phyloP scores from a whole-genome alignment of 2,113 vertebrate genomes.

The Oxyura jamaicensis region DNA sequence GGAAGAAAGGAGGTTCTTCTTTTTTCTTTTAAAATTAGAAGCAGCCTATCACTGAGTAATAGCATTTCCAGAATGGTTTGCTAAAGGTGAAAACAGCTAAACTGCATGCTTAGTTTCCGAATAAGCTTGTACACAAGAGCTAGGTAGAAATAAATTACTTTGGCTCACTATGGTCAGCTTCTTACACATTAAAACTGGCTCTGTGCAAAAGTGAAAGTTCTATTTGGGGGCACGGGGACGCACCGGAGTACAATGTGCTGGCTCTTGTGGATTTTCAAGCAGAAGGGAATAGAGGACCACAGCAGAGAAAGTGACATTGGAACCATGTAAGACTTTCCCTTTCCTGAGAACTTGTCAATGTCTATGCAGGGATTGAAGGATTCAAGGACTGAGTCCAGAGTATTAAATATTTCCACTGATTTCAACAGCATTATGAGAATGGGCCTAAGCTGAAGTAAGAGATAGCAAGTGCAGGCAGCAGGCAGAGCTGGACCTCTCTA shows the following conservation, averaged over 20 bases:
- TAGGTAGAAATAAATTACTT: neutral
- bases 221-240: neutral
- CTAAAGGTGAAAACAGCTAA: neutral
- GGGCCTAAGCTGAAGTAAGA: neutral
- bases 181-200: neutral
- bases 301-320: neutral
- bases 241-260: neutral
- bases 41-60: neutral
- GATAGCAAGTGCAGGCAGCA: neutral
- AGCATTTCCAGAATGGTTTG: neutral
- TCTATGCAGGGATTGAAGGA: neutral
- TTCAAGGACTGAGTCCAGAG: neutral
- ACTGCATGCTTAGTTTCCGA: neutral
- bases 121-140: neutral
- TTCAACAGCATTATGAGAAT: neutral
- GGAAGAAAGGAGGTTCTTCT: neutral
- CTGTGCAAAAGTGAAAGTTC: neutral
- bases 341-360: slow-evolving; percentile 23
- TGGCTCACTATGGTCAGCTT: neutral
- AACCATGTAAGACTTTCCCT: neutral
- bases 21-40: neutral
- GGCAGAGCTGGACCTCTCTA: neutral
- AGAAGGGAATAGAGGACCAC: neutral
- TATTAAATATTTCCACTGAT: neutral
- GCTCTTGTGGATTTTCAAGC: neutral